A percentile compares a stretch with the other conserved stretches of the same genome.
phyloP scores from a whole-genome alignment of 2,113 vertebrate genomes.

The Xerus inauris region DNA sequence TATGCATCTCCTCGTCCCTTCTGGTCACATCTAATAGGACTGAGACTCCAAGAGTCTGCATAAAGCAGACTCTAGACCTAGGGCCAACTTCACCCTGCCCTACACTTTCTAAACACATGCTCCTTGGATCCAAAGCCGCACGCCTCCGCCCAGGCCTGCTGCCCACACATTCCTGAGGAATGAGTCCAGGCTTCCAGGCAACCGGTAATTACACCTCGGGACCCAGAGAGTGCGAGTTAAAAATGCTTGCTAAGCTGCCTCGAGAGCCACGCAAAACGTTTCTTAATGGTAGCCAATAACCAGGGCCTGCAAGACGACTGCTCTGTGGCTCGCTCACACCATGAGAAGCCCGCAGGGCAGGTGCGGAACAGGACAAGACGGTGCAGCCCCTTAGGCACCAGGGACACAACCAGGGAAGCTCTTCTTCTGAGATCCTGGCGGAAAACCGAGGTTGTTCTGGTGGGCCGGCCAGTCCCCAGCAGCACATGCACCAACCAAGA shows the following conservation, averaged over 20 bases:
- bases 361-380: too few species aligned
- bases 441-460: neutral
- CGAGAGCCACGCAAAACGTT: neutral
- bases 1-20: fast-evolving
- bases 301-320: neutral
- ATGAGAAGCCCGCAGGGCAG: neutral
- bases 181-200: neutral
- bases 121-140: neutral
- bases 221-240: fast-evolving
- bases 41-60: fast-evolving
- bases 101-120: neutral
- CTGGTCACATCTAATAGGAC: fast-evolving
- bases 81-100: neutral
- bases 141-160: neutral
- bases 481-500: neutral
- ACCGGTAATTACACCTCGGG: fast-evolving
- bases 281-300: neutral
- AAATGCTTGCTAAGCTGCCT: neutral
- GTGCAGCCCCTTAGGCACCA: fast-evolving
- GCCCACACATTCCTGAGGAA: neutral
- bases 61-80: neutral
- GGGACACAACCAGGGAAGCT: neutral
- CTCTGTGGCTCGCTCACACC: fast-evolving
- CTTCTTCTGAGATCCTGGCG: neutral
- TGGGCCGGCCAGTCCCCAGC: too few species aligned